These are phyloP conservation scores for Diacarnus erythraeanus DNA, from an alignment of 37 sponge, comb jelly and placozoan genomes.

Conservation along the genomic window DNA sequence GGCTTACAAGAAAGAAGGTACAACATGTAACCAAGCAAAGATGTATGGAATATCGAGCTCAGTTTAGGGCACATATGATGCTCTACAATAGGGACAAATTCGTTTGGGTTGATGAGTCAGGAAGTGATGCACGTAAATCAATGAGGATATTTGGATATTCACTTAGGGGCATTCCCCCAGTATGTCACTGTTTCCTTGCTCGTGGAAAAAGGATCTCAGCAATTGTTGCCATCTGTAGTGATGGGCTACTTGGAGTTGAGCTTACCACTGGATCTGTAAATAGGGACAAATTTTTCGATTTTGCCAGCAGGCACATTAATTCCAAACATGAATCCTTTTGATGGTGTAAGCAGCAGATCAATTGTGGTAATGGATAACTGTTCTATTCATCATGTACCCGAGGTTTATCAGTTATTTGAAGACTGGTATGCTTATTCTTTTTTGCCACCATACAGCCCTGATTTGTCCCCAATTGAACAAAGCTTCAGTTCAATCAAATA, in stretches of 20 bases:
- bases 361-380: slow-evolving; percentile 39
- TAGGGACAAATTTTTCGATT: slow-evolving; percentile 31
- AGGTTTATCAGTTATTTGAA: slow-evolving; percentile 14
- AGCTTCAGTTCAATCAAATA: slow-evolving; percentile 45
- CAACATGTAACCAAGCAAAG: slow-evolving; percentile 34
- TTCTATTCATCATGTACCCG: slow-evolving; percentile 29
- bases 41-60: slow-evolving; percentile 22
- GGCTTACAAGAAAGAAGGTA: slow-evolving; percentile 43
- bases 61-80: slow-evolving; percentile 20
- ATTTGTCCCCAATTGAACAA: slow-evolving; percentile 28
- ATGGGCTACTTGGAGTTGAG: slow-evolving; percentile 22
- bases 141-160: slow-evolving; percentile 33
- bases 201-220: not conserved
- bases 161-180: not conserved
- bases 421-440: slow-evolving; percentile 15
- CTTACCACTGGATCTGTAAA: slow-evolving; percentile 23
- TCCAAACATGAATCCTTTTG: slow-evolving; percentile 46
- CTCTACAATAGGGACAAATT: slow-evolving; percentile 7
- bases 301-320: slow-evolving; percentile 26
- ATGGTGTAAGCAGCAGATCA: slow-evolving; percentile 25
- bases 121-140: slow-evolving; percentile 30
- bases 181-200: not conserved
- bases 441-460: slow-evolving; percentile 43
- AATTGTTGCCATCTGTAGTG: slow-evolving; percentile 36
- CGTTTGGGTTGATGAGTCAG: slow-evolving; percentile 62